Base-by-base conservation (phyloP, 2,113 vertebrate species). In the Sciurus niger region DNA sequence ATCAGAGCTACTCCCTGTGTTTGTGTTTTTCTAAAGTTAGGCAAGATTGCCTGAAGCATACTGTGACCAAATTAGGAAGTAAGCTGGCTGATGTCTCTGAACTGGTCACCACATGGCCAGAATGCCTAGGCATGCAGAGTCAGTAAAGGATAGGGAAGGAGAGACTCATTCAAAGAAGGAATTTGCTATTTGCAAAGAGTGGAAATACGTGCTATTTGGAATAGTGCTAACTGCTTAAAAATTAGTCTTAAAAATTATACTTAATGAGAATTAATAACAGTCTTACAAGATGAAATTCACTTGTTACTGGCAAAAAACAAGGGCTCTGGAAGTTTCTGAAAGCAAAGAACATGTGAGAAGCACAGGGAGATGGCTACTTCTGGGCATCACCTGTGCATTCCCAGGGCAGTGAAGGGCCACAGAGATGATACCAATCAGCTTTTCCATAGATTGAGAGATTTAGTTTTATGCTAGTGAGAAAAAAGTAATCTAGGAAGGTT, bases 51-150 rank as follows among this genome's bases (percentile, higher is more conserved):
- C 94, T 84, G 78, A 91, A 98, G 94, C 97, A 98, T 18, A 63
- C 84, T 93, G 97, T 98, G 98, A 98, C 98, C 98, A 99, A 99
- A 99, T 99, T 99, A 98, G 98, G 98, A 98, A 99, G 95, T 86
- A 97, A 98, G 96, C 67, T 74, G 37, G 55, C 94, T 96, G 83
- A 65, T 79, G 92, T 96, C 79, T 96, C 93, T 65, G 60, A 83
- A 87, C 70, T 83, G 94, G 92, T 95, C 95, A 97, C 65, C 48
- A 65, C 94, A 88, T 0, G 84, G 86, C 76, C 88, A 94, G 88
- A 90, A 83, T 8, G 32, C 83, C 70, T 84, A 91, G 80, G 93
- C 96, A 92, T 73, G 91, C 34, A 34, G 4, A 96, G 93, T 96
- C 85, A 95, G 82, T 93, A 85, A 96, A 24, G 78, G 86, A 93